Evolutionary conservation across 2,113 vertebrate species (phyloP), one percentile per base, ranked within the genome.

Genomic region (Syngnathus floridae): DNA sequence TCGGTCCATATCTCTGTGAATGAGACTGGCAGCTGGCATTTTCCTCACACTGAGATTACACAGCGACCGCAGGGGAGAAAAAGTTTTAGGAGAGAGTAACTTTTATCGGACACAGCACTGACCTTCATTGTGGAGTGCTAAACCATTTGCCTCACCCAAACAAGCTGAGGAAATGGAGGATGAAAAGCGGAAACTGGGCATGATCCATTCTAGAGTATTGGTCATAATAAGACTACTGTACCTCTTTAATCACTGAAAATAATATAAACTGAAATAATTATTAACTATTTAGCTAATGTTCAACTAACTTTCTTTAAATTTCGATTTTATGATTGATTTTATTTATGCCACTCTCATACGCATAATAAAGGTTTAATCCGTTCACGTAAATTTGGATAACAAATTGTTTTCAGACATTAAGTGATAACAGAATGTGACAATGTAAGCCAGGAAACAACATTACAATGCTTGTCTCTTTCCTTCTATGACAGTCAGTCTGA

Each of bases 1-100:
- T 60, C 31, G 69, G 65, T 37, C 62, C 80, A 82, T 86, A 88
- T 86, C 82, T 79, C 69, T 60, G 60, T 46, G 76, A 86, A 85
- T 78, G 80, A 86, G 82, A 73, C 61, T 63, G 80, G 84, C 83
- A 82, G 78, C 83, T 80, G 78, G 82, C 76, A 78, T 83, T 82
- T 83, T 76, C 70, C 68, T 72, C 79, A 71, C 75, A 54, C 37
- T 0, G 67, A 78, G 81, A 88, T 86, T 85, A 80, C 61, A 79
- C 62, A 46, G 60, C 63, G 62, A 40, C 49, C 19, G 31, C 66
- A 38, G 52, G 64, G 59, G 64, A 56, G 63, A 52, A 48, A 72
- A 78, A 73, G 75, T 75, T 84, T 82, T 68, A 69, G 59, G 56
- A 7, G 58, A 7, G 38, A 66, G n/a, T 65, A 58, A 56, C 80